Evolutionary conservation across 2,888 invertebrate species (phyloP), one percentile per base, ranked within the genome.

Genomic region (Nezara viridula): DNA sequence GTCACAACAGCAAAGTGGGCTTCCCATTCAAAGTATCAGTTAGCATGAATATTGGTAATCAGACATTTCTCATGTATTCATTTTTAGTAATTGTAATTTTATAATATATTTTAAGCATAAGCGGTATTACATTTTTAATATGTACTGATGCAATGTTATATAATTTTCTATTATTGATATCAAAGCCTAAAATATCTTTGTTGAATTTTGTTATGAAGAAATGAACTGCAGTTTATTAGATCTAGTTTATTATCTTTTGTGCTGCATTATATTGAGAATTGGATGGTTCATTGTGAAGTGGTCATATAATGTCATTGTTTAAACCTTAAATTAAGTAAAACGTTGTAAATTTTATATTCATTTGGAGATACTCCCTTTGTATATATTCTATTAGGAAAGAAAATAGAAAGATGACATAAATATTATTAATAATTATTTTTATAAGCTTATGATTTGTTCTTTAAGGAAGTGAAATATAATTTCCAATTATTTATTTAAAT

Each of bases 371-470:
- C 5, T 60, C 16, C 14, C 16, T 81, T n/a, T 81, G 81, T 81
- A 81, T 44, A 81, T 81, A 81, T 44, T 44, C n/a, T 81, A 12
- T 44, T 81, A 81, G 44, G 47, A 81, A 81, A 44, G 81, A 40
- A n/a, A 81, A 40, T 81, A 81, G 24, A 81, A 81, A 81, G 81
- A 81, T 44, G 40, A 44, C n/a, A 81, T 21, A 44, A 81, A 81
- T 81, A 44, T 81, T 81, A 44, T 81, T 81, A 81, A 47, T 44
- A 44, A n/a, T 81, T 81, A 81, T 81, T 81, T 81, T 81, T 81
- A n/a, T 81, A 81, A 44, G 7, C 44, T n/a, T 44, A 81, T n/a
- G n/a, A 81, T 44, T 81, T n/a, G 14, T 44, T 44, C 47, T n/a
- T 10, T 44, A 81, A 81, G 44, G n/a, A 5, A 81, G 44, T 81